phyloP scores from a whole-genome alignment of 2,888 invertebrate genomes.

The Hyposoter didymator region DNA sequence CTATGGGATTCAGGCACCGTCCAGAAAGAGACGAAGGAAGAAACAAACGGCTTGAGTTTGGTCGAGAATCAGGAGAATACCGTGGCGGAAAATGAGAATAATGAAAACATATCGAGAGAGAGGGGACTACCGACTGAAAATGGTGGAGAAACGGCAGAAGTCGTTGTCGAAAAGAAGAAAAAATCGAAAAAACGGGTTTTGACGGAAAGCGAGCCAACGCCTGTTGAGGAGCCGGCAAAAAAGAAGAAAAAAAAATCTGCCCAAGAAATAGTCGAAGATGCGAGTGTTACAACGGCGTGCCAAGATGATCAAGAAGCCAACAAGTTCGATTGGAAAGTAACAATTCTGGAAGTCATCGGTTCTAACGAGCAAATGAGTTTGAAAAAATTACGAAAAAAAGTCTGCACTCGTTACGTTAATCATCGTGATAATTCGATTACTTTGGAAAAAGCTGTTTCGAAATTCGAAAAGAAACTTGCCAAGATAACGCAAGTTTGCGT shows the following conservation, averaged over 20 bases:
- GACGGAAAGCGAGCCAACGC: conserved; percentile 47
- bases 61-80: conserved; percentile 68
- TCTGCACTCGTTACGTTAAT: conserved; percentile 87
- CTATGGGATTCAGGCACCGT: conserved; percentile 17
- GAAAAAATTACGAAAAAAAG: conserved; percentile 91
- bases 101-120: conserved; percentile 77
- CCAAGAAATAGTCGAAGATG: conserved; percentile 44
- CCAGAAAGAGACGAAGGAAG: conserved; percentile 37
- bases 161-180: conserved; percentile 66
- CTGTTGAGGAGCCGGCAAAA: conserved; percentile 52
- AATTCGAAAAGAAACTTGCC: conserved; percentile 90
- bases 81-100: conserved; percentile 77
- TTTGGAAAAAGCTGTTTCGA: conserved; percentile 88
- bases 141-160: conserved; percentile 50
- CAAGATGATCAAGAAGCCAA: conserved; percentile 48
- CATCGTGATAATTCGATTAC: conserved; percentile 85
- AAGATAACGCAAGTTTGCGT: conserved; percentile 88
- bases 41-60: background rate
- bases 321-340: conserved; percentile 78
- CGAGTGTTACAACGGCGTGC: background rate
- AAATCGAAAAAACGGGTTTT: conserved; percentile 76
- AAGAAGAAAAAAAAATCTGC: conserved; percentile 64
- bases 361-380: conserved; percentile 88
- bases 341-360: conserved; percentile 76
- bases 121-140: conserved; percentile 71